Evolutionary conservation across 2,797 vertebrate species (phyloP).

Genomic region (Neoniphon sammara): DNA sequence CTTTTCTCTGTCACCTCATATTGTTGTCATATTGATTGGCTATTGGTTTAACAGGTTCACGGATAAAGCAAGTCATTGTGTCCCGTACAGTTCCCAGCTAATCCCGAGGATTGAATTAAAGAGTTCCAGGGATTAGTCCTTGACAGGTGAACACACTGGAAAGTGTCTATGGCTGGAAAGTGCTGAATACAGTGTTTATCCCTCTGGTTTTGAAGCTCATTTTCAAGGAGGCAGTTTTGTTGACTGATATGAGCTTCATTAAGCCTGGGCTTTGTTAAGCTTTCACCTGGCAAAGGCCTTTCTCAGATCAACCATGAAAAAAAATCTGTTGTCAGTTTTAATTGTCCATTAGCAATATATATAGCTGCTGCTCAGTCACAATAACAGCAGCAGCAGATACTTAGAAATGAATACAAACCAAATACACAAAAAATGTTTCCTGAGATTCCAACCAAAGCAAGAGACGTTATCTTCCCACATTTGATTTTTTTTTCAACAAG

Average conservation of each 20-base stretch:
- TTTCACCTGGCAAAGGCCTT: too few species aligned
- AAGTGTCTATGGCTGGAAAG: constrained; percentile 11
- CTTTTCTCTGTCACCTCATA: constrained; percentile 16
- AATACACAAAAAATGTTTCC: too few species aligned
- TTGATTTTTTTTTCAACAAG: too few species aligned
- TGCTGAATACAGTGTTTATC: neutral
- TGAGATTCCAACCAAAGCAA: too few species aligned
- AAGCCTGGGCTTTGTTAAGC: too few species aligned
- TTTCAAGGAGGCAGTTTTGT: constrained; percentile 10
- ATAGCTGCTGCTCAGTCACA: too few species aligned
- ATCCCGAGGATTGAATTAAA: constrained; percentile 70
- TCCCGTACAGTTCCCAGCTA: constrained; percentile 37
- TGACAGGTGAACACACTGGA: constrained; percentile 36
- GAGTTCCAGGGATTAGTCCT: constrained; percentile 62
- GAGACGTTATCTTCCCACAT: too few species aligned
- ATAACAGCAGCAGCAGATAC: too few species aligned
- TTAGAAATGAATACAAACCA: too few species aligned
- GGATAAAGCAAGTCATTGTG: constrained; percentile 18
- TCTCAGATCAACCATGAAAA: too few species aligned
- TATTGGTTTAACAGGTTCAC: constrained; percentile 53
- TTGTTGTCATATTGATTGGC: constrained; percentile 23
- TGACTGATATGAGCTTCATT: constrained; percentile 5
- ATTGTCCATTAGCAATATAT: too few species aligned
- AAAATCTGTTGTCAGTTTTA: too few species aligned
- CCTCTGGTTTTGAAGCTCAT: constrained; percentile 13